Evolutionary conservation across 2,888 invertebrate species (phyloP).

Genomic region (Drosophila kokeensis): DNA sequence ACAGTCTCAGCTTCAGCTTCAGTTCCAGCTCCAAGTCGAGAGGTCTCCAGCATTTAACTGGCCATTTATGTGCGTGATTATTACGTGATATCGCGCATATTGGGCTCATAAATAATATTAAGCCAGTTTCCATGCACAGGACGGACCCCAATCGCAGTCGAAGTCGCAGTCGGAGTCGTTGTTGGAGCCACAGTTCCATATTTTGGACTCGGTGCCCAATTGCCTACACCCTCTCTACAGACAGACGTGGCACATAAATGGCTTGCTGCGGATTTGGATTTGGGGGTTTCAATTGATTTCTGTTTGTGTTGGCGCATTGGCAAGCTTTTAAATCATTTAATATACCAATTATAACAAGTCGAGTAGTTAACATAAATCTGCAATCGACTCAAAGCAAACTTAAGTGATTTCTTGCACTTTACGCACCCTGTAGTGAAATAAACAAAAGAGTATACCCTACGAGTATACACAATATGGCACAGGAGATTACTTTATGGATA

Average conservation of each 20-base stretch:
- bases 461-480: background rate
- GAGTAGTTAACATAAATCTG: conserved; percentile 84
- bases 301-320: conserved; percentile 73
- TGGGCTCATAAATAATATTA: conserved; percentile 78
- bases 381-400: conserved; percentile 62
- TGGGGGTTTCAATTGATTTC: conserved; percentile 69
- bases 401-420: conserved; percentile 73
- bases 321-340: conserved; percentile 84
- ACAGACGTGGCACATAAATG: conserved; percentile 45
- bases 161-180: conserved; percentile 10
- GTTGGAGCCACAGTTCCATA: conserved; percentile 54
- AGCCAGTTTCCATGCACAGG: conserved; percentile 63
- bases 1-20: conserved; percentile 13
- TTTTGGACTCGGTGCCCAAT: conserved; percentile 46
- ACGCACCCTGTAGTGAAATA: conserved; percentile 27
- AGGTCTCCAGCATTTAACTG: conserved; percentile 69
- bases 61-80: conserved; percentile 81
- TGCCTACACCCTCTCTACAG: conserved; percentile 63
- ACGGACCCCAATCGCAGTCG: conserved; percentile 10
- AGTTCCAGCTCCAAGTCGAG: conserved; percentile 19
- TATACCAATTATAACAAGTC: conserved; percentile 85
- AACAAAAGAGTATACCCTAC: background rate
- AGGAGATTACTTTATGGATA: background rate
- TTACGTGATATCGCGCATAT: conserved; percentile 78
- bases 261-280: conserved; percentile 42